Base-by-base conservation (phyloP, 2,113 vertebrate genomes). In the Notiomystis cincta region DNA sequence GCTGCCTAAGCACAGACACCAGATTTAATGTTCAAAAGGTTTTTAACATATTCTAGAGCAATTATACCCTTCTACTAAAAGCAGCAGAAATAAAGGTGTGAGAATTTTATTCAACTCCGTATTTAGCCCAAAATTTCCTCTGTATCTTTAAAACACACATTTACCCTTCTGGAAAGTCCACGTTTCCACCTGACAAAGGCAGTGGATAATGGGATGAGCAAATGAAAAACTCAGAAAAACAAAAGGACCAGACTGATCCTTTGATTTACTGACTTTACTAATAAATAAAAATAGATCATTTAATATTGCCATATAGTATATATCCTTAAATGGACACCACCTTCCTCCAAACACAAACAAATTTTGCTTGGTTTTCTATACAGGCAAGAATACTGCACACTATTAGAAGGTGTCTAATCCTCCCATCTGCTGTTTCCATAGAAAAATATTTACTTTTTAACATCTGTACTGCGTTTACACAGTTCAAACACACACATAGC, bases 391-490 rank as follows among this genome's bases (percentile, higher is more conserved):
- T 84, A 92, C 37, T 25, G 33, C 56, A 85, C 57, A 57, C 75
- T 93, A 93, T 96, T 94, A 97, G 90, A 94, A 97, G 93, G 95
- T 96, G 89, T 96, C 92, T 97, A 96, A 98, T 97, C 94, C 87
- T 81, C 95, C 96, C 96, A 95, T 96, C 51, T 97, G 97, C 96
- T 91, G 48, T 93, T 94, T 90, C 95, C 58, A 48, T 96, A 96
- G 95, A 92, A 97, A 98, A 98, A 98, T 98, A 97, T 98, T 98
- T 98, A 97, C 97, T 96, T 98, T 97, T 96, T 90, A 97, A 98
- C 97, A 98, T 97, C 98, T 98, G 98, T 80, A 97, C 86, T 62
- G 94, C 86, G 60, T 98, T 98, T 97, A 86, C 93, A 87, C 95
- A 96, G 96, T 66, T 82, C 97, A 98, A 97, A 97, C 95, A 97